Base-by-base conservation (phyloP, 2,797 vertebrate genomes). In the Craterocephalus amniculus region DNA sequence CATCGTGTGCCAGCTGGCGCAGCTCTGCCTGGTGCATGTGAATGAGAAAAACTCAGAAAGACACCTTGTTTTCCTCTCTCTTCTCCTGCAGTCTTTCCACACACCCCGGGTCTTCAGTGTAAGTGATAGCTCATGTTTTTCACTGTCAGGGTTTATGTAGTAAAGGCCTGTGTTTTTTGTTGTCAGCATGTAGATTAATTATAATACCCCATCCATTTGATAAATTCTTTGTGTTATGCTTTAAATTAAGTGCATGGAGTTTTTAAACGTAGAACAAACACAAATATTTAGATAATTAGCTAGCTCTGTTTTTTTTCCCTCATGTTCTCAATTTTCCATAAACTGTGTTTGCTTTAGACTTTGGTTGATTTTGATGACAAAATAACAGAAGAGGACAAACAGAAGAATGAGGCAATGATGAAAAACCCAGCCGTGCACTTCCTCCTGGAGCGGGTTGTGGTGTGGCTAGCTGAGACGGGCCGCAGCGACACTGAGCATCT, bases 1-100 rank as follows among this genome's bases (percentile, higher is more conserved):
- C 68, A 90, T 96, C 49, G 96, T 98, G 48, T 99, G 96, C 89
- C 95, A 87, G 84, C 93, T 98, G 76, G 95, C 95, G 2, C 94
- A 96, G 73, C 89, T 97, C 69, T 97, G 95, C 82, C 93, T 99
- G 86, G 93, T 93, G 40, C 96, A 96, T 74, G 91, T 97, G 79
- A 95, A 92, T 35, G 93, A 97, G 78, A 94, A 89, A 35, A 94
- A 91, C 73, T 99, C 97, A 0, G 95, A 97, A 78, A 90, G 74
- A n/a, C 97, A 99, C 88, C 93, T 99, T 56, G 91, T 92, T 70
- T 99, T 99, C 85, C 95, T 99, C 68, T 96, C 96, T 26, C 93
- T 92, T 31, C 91, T 99, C 22, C 94, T 99, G 45, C 91, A 69
- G 31, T 93, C 92, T 4, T 99, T 99, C 88, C 94, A 96, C 75